phyloP scores from a whole-genome alignment of 2,888 invertebrate genomes.

The Ophonus ardosiacus region DNA sequence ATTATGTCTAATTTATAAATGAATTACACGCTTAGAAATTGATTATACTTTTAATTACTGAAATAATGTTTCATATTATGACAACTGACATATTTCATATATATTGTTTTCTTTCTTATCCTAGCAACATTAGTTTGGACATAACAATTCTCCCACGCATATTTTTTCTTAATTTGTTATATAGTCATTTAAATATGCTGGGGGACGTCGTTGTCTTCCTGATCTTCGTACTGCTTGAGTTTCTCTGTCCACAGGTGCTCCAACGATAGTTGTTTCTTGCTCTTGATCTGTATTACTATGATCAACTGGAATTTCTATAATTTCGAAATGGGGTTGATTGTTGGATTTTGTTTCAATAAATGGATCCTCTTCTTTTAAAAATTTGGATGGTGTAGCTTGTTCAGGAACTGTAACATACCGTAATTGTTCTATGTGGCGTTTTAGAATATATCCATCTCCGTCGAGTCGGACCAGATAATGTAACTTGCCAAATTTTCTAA shows the following conservation, averaged over 20 bases:
- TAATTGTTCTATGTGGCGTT: not conserved
- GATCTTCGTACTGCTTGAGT: not conserved
- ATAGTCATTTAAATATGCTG: not conserved
- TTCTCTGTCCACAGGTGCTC: not conserved
- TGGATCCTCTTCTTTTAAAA: not conserved
- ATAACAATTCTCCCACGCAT: not conserved
- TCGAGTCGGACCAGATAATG: conserved; percentile 1
- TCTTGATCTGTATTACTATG: not conserved
- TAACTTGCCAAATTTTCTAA: not conserved
- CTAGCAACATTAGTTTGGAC: too few species aligned
- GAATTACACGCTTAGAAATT: too few species aligned
- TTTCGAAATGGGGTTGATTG: not conserved
- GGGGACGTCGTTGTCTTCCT: not conserved
- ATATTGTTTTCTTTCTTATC: too few species aligned
- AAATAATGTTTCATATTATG: too few species aligned
- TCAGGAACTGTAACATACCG: not conserved
- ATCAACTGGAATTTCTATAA: not conserved
- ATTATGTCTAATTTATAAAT: too few species aligned
- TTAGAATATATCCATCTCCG: not conserved
- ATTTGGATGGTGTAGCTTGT: not conserved
- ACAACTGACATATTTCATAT: too few species aligned
- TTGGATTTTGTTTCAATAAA: not conserved
- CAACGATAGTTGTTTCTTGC: too few species aligned
- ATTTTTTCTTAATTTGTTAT: not conserved
- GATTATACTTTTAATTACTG: too few species aligned